Conservation (phyloP, 2,797 vertebrate genomes). For the Pseudopleuronectes americanus region DNA sequence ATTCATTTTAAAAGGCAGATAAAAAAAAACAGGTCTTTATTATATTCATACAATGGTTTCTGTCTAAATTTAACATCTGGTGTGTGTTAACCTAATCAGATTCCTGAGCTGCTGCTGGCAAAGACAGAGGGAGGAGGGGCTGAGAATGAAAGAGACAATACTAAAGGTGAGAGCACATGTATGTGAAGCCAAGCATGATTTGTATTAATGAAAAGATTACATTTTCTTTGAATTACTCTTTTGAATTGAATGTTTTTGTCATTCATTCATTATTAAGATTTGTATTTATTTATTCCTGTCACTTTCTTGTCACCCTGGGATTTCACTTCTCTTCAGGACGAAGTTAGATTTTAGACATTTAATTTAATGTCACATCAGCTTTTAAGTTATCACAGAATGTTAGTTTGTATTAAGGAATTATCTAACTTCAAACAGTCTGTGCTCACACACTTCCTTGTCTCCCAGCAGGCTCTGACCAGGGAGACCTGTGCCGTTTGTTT, state of each 20-base stretch:
- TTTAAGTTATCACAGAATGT: neutral
- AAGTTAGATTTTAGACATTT: neutral
- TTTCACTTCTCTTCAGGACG: neutral
- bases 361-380: neutral
- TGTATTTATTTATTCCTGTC: neutral
- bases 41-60: neutral
- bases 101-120: conserved; percentile 91
- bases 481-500: conserved; percentile 89
- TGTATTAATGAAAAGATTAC: neutral
- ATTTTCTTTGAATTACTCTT: neutral
- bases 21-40: neutral
- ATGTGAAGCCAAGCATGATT: neutral
- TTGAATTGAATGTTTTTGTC: neutral
- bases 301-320: neutral
- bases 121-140: conserved; percentile 78
- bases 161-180: conserved; percentile 76
- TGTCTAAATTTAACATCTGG: conserved; percentile 11
- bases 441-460: neutral
- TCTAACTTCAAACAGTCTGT: neutral
- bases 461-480: conserved; percentile 74
- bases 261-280: neutral
- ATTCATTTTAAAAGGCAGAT: conserved; percentile 5
- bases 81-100: conserved; percentile 79
- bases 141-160: conserved; percentile 70
- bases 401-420: neutral